Base-by-base conservation (phyloP, 92 coral and sea anemone genomes). In the Paramuricea clavata region DNA sequence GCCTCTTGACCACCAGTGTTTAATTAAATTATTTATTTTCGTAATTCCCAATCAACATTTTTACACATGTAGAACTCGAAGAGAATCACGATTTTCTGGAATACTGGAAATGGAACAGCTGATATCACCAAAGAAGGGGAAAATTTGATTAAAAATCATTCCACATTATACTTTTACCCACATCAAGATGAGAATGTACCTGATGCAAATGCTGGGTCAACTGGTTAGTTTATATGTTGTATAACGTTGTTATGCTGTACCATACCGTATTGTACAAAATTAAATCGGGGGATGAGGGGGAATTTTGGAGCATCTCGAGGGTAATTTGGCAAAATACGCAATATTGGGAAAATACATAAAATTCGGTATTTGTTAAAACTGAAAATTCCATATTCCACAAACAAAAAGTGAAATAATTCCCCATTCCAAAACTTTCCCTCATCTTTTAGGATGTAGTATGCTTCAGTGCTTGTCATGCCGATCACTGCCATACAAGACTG, bases 171-270 rank as follows among this genome's bases (percentile, higher is more conserved):
- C 39, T 31, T 54, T 32, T 10, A 76, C 69, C 49, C 42, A 7
- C 23, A 33, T 74, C 32, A 44, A 44, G 12, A 23, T 44, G 0
- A 52, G 62, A 26, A 49, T 42, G 30, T 30, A 76, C 67, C 62
- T 76, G 31, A 30, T 15, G 47, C 27, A 76, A 13, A 76, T 76
- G 82, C 82, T 50, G 82, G 82, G 17, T 50, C 69, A 76, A 54
- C 68, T 54, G 82, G 82, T 76, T 2, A 76, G 82, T 43, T 74
- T 41, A 21, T 43, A 19, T 2, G 21, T 11, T 16, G 16, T 35
- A 2, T 8, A 30, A 69, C 5, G 49, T 1, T 36, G 13, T 23
- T 17, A 35, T n/a, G n/a, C n/a, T n/a, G n/a, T n/a, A n/a, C n/a
- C n/a, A n/a, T n/a, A n/a, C n/a, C n/a, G n/a, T n/a, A n/a, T n/a